Percentiles rank a stretch among this genome's conserved stretches.
These are phyloP conservation scores for Prietella phreatophila DNA, from an alignment of 2,113 vertebrate genomes.

Conservation along the genomic window DNA sequence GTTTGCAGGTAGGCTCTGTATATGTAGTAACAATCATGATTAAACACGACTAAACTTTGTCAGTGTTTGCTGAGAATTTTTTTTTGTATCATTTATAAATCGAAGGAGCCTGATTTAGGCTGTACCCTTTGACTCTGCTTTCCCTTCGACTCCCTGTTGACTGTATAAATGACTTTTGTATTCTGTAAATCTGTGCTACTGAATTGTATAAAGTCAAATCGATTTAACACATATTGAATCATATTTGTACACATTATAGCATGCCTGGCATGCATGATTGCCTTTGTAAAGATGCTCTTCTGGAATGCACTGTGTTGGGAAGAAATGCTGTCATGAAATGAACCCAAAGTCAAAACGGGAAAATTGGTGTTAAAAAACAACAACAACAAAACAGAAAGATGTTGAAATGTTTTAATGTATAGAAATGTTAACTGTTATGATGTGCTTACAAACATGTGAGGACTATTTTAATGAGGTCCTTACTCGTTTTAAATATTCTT, in stretches of 20 bases:
- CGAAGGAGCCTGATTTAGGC: neutral
- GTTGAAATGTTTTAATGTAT: conserved; percentile 36
- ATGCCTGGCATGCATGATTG: conserved; percentile 48
- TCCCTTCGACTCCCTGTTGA: conserved; percentile 1
- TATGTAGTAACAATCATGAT: conserved; percentile 37
- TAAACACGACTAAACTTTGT: conserved; percentile 23
- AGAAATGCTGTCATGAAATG: conserved; percentile 40
- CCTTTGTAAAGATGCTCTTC: conserved; percentile 33
- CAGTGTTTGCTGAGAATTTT: conserved; percentile 2
- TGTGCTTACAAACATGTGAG: conserved; percentile 22
- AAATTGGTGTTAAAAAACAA: conserved; percentile 13
- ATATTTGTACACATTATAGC: conserved; percentile 43
- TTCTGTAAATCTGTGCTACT: conserved; percentile 16
- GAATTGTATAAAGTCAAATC: conserved; percentile 30
- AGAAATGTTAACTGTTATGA: conserved; percentile 36
- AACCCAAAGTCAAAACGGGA: conserved; percentile 42
- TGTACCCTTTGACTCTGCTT: neutral
- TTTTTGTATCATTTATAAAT: conserved; percentile 5
- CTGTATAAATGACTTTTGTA: conserved; percentile 23
- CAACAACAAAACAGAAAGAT: conserved; percentile 2
- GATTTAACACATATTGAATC: conserved; percentile 18
- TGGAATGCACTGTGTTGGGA: conserved; percentile 36
- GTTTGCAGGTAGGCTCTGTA: neutral
- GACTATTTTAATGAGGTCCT: conserved; percentile 36
- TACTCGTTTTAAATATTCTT: conserved; percentile 24